Conservation (phyloP, 2,113 vertebrate genomes). For the Sceloporus undulatus region DNA sequence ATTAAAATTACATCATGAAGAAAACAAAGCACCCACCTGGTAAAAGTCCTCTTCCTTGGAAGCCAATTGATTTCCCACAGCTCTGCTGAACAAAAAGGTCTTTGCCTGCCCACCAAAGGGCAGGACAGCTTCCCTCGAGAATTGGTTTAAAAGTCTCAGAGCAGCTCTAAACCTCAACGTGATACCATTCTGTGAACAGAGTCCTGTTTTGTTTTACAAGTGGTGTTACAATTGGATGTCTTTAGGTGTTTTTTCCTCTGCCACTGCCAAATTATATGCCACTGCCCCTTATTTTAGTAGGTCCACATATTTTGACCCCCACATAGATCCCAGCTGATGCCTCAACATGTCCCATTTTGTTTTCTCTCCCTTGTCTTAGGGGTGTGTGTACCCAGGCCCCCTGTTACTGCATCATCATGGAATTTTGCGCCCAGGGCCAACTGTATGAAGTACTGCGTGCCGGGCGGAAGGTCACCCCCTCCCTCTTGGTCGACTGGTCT, state of each 20-base stretch:
- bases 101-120: too few species aligned
- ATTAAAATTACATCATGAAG: too few species aligned
- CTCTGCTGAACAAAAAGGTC: too few species aligned
- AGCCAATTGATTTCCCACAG: neutral
- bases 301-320: too few species aligned
- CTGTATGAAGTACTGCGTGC: slow-evolving; percentile 98
- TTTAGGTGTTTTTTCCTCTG: neutral
- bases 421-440: slow-evolving; percentile 99
- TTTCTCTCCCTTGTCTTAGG: slow-evolving; percentile 73
- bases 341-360: neutral
- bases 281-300: neutral
- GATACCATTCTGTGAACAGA: too few species aligned
- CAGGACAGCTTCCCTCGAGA: too few species aligned
- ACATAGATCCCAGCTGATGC: neutral
- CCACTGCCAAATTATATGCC: neutral
- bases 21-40: too few species aligned
- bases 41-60: neutral
- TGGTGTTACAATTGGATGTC: too few species aligned
- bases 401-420: slow-evolving; percentile 99
- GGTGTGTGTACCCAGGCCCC: slow-evolving; percentile 98
- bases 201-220: too few species aligned
- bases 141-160: too few species aligned
- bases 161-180: too few species aligned
- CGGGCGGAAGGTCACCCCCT: slow-evolving; percentile 93
- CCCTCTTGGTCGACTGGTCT: slow-evolving; percentile 96